Conservation (phyloP, 2,888 invertebrate genomes). For the Rhingia rostrata region DNA sequence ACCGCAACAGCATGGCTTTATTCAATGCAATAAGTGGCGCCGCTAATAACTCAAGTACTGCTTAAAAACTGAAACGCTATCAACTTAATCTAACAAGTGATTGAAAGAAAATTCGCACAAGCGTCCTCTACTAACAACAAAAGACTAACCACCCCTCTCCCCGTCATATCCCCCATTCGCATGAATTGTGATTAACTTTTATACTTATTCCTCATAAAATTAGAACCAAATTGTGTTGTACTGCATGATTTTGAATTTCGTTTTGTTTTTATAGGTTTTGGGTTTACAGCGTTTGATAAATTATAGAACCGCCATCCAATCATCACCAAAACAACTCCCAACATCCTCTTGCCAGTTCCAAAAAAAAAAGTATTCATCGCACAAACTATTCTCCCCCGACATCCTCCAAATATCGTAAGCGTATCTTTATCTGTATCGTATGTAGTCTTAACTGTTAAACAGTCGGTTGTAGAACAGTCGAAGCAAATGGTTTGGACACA, state of each 20-base stretch:
- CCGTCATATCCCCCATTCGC: slow-evolving; percentile 4
- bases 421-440: slow-evolving; percentile 10
- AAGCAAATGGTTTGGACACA: slow-evolving; percentile 42
- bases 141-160: slow-evolving; percentile 34
- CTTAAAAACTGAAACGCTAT: slow-evolving; percentile 83
- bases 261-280: slow-evolving; percentile 74
- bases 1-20: slow-evolving; percentile 90
- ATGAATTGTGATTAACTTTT: slow-evolving; percentile 48
- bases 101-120: slow-evolving; percentile 24
- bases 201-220: slow-evolving; percentile 7
- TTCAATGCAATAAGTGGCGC: slow-evolving; percentile 92
- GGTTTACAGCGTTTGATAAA: slow-evolving; percentile 70
- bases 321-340: slow-evolving; percentile 37
- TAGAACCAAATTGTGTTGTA: slow-evolving; percentile 12
- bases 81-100: slow-evolving; percentile 47
- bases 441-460: slow-evolving; percentile 39
- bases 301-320: slow-evolving; percentile 47
- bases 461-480: slow-evolving; percentile 26
- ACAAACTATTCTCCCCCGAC: slow-evolving; percentile 29
- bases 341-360: slow-evolving; percentile 57
- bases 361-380: slow-evolving; percentile 40
- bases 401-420: slow-evolving; percentile 42
- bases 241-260: slow-evolving; percentile 65
- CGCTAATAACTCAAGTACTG: slow-evolving; percentile 91
- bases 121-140: slow-evolving; percentile 47